Conservation (phyloP, 2,113 vertebrate genomes). For the Cavia porcellus region DNA sequence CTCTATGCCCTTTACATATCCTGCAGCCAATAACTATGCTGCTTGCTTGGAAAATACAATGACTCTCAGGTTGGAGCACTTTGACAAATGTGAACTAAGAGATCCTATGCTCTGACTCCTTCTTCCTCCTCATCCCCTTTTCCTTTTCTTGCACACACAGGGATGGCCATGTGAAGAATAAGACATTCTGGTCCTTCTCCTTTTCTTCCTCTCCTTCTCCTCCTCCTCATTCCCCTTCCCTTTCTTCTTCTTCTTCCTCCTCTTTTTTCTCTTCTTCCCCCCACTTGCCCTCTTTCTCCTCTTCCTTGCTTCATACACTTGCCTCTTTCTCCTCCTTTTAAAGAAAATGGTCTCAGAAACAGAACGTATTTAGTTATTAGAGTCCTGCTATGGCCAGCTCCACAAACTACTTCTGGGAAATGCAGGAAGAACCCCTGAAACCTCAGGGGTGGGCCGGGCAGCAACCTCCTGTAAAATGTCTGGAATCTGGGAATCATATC, state of each 20-base stretch:
- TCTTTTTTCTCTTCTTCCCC: not conserved
- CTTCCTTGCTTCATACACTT: not conserved
- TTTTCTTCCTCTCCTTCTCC: not conserved
- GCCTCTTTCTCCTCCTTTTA: not conserved
- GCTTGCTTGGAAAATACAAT: slow-evolving; percentile 19
- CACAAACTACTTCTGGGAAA: not conserved
- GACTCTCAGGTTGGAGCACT: slow-evolving; percentile 12
- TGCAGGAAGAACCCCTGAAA: not conserved
- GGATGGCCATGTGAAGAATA: no score
- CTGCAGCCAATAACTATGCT: slow-evolving; percentile 69
- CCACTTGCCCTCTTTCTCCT: not conserved
- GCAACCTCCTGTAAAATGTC: not conserved
- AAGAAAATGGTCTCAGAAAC: not conserved
- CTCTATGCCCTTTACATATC: slow-evolving; percentile 80
- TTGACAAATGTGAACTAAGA: slow-evolving; percentile 43
- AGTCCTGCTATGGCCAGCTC: not conserved
- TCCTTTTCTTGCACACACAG: no score
- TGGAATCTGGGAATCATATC: not conserved
- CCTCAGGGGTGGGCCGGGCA: not conserved
- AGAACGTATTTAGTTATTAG: not conserved
- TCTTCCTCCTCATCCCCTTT: not conserved
- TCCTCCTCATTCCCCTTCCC: no score
- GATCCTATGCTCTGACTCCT: not conserved
- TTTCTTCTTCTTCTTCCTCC: not conserved
- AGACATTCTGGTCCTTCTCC: no score